phyloP scores from a whole-genome alignment of 1,140 invertebrate species.

The Atta colombica region DNA sequence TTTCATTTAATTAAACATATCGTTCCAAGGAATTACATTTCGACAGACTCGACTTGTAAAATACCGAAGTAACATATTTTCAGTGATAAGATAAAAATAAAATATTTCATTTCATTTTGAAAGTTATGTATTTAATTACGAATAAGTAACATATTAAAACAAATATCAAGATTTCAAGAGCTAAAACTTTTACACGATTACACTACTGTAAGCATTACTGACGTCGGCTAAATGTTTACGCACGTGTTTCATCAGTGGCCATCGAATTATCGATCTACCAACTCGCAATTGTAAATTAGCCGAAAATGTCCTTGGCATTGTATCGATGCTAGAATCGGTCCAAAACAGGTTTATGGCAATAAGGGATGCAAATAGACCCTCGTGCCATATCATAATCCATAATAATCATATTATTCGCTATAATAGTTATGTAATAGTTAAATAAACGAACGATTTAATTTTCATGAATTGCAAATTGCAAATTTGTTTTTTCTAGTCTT shows the following conservation, averaged over 20 bases:
- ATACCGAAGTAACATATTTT: background rate
- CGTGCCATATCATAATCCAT: background rate
- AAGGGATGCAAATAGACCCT: background rate
- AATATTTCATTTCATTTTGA: background rate
- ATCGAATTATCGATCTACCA: constrained; percentile 43
- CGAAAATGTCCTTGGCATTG: constrained; percentile 36
- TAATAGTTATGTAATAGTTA: background rate
- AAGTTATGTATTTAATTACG: background rate
- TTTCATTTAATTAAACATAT: background rate
- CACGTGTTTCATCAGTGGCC: constrained; percentile 17
- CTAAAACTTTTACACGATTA: constrained; percentile 17
- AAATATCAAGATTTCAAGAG: background rate
- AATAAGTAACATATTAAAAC: background rate
- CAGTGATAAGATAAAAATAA: background rate
- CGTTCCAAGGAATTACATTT: background rate
- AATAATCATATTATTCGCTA: background rate
- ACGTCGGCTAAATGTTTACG: background rate
- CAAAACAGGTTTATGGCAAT: constrained; percentile 14
- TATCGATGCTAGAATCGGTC: background rate
- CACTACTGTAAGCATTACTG: background rate
- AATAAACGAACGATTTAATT: constrained; percentile 4
- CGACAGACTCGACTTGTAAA: background rate
- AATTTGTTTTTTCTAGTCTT: background rate
- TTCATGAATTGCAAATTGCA: background rate
- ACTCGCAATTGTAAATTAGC: constrained; percentile 26